Base-by-base conservation (phyloP, 2,113 vertebrate species). In the Phylloscopus whistleri region DNA sequence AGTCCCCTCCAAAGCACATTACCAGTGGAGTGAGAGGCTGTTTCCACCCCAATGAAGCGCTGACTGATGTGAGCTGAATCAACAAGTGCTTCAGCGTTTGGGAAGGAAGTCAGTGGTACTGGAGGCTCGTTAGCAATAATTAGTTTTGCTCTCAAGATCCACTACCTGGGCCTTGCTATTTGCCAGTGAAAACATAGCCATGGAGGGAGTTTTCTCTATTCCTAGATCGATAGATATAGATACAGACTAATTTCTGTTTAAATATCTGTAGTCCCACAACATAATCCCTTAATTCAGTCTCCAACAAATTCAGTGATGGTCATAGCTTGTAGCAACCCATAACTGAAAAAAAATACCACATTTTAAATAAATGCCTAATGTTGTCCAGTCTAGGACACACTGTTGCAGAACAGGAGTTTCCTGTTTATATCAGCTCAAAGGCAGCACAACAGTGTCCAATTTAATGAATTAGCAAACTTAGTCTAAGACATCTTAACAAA, bases 191-290 rank as follows among this genome's bases (percentile, higher is more conserved):
- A 37, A 59, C 14, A 48, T 1, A 62, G 24, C 16, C 43, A 58
- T 10, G 67, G 9, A 31, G 4, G 23, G 63, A 44, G 7, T 79
- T 49, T 55, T 55, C 48, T 64, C 31, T 46, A 5, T 43, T 49
- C 55, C 17, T 24, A 31, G 13, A 10, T 15, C 0, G 0, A 37
- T 1, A 75, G 17, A 14, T 18, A 23, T 2, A 26, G 7, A 43
- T 18, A 31, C 16, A 53, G 2, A 6, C 7, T 73, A 69, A 43
- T 27, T 84, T 58, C 30, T 89, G 7, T 44, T 55, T 56, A 46
- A 43, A 20, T 53, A 62, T 11, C 20, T 89, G 21, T 31, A 46
- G 31, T 20, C 5, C 5, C 16, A 28, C 3, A 2, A 19, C 30
- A 23, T 55, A 69, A 80, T 35, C 5, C 12, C 8, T 48, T 79